A percentile compares a stretch with the other conserved stretches of the same genome.
Evolutionary conservation across 1,140 invertebrate genomes (phyloP).

Genomic region (Lepidurus apus): DNA sequence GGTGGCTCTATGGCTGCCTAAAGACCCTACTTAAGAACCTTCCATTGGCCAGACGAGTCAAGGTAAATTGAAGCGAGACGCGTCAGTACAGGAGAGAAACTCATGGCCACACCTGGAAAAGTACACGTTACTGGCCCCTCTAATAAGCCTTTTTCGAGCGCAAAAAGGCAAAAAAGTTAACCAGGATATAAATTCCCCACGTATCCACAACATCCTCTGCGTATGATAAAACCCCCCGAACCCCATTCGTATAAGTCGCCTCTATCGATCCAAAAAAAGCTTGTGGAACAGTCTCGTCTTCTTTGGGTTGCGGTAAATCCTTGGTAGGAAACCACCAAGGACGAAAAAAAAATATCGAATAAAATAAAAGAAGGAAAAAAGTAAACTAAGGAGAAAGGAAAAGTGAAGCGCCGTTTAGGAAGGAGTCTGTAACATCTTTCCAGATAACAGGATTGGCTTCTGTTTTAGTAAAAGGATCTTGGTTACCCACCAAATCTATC

Average conservation of each 20-base stretch:
- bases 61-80: conserved; percentile 21
- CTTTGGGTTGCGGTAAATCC: too few relatives aligned
- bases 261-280: too few relatives aligned
- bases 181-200: too few relatives aligned
- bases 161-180: too few relatives aligned
- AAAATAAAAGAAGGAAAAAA: not conserved
- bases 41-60: conserved; percentile 7
- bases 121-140: not conserved
- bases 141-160: too few relatives aligned
- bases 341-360: too few relatives aligned
- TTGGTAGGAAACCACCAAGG: too few relatives aligned
- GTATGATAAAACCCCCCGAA: too few relatives aligned
- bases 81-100: not conserved
- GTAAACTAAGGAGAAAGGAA: not conserved
- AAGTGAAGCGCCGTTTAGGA: not conserved
- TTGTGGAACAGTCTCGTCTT: too few relatives aligned
- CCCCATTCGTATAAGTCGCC: too few relatives aligned
- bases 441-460: conserved; percentile 9
- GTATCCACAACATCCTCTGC: too few relatives aligned
- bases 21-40: conserved; percentile 18
- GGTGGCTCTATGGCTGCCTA: not conserved
- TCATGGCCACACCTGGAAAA: not conserved
- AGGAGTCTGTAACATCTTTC: not conserved
- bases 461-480: conserved; percentile 2
- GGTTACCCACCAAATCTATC: not conserved